Base-by-base conservation (phyloP, 2,113 vertebrate species). In the Charadrius vociferus region DNA sequence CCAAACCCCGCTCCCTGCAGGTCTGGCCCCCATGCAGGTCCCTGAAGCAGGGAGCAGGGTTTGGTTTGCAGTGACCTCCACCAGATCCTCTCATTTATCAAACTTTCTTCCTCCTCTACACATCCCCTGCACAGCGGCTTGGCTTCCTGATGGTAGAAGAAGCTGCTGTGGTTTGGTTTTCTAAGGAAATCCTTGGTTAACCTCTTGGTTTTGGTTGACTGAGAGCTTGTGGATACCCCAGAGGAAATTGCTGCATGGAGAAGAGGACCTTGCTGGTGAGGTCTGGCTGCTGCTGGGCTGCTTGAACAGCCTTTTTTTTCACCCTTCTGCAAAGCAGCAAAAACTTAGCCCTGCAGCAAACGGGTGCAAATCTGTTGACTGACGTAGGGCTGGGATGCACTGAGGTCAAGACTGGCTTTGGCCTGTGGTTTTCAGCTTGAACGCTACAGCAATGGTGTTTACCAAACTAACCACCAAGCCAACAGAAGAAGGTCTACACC, bases 71-170 rank as follows among this genome's bases (percentile, higher is more conserved):
- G 30, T 0, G 2, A 10, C 23, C 34, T 85, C 24, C 2, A 21
- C 13, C 70, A 49, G 26, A 34, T 55, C 39, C 49, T 81, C 70
- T 36, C 20, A 1, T 37, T 74, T 47, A 55, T 43, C 85, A 73
- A n/a, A 45, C 14, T 20, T 53, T 22, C 68, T 37, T 85, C 34
- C 5, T 30, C 24, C 39, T 53, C 66, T n/a, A 29, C 24, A 4
- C 0, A 1, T 9, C 13, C n/a, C 20, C 43, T 26, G 41, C 34
- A 4, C 23, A 37, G 53, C 0, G 0, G 3, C 29, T 74, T 63
- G 58, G 26, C 22, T 78, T 79, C 55, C 71, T 45, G 49, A 7
- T 7, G 45, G 62, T 8, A 37, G 47, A 39, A 65, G 66, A 41
- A 37, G 49, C 53, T 82, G 49, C 49, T n/a, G 47, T 82, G 70